These are phyloP conservation scores for Drosophila orena DNA, from an alignment of 1,140 invertebrate genomes.

Conservation along the genomic window DNA sequence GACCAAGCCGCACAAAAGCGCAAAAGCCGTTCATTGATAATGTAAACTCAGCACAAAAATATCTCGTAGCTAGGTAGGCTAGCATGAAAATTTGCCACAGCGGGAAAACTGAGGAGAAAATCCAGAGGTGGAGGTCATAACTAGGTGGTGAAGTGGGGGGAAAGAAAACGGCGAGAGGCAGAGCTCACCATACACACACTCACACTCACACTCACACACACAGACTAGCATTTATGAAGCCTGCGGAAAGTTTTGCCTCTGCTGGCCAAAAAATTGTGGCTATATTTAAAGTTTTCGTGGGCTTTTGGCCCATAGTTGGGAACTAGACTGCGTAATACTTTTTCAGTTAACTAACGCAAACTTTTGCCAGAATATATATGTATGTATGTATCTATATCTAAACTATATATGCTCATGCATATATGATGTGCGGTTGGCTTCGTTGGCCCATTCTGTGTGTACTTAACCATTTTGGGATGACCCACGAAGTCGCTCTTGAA, in stretches of 20 bases:
- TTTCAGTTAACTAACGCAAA: constrained; percentile 79
- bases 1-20: constrained; percentile 66
- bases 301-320: constrained; percentile 32
- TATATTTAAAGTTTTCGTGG: constrained; percentile 75
- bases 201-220: background rate
- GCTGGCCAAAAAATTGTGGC: constrained; percentile 77
- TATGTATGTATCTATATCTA: constrained; percentile 4
- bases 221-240: constrained; percentile 55
- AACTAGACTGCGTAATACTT: constrained; percentile 68
- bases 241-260: constrained; percentile 60
- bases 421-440: constrained; percentile 31
- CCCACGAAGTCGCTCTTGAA: constrained; percentile 13
- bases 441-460: constrained; percentile 32
- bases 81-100: background rate
- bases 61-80: constrained; percentile 34
- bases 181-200: constrained; percentile 1
- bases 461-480: constrained; percentile 45
- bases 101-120: constrained; percentile 4
- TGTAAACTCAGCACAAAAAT: constrained; percentile 81
- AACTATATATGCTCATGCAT: constrained; percentile 14
- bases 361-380: constrained; percentile 42
- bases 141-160: background rate
- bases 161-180: background rate
- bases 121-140: constrained; percentile 1
- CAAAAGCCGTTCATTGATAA: constrained; percentile 80